Conservation (phyloP, 2,113 vertebrate species). For the Nycticebus coucang region DNA sequence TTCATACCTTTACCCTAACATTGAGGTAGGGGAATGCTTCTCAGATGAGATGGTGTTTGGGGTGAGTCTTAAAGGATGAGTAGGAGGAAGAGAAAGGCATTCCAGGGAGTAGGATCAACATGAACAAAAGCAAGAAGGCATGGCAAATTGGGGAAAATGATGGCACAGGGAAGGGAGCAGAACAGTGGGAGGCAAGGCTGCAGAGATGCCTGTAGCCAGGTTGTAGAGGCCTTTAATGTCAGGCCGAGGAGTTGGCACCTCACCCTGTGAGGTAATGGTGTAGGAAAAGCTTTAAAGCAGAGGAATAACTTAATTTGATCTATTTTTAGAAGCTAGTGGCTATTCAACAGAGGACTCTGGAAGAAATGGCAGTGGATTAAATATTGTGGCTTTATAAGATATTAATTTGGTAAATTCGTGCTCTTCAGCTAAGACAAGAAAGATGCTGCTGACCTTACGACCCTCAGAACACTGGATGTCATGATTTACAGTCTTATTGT, state of each 20-base stretch:
- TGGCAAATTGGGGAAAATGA: background rate
- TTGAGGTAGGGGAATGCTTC: background rate
- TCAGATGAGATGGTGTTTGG: background rate
- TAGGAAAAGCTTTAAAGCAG: background rate
- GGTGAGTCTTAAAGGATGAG: background rate
- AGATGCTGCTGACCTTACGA: background rate
- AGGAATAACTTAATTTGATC: background rate
- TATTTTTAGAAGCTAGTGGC: background rate
- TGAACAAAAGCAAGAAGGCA: background rate
- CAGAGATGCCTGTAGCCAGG: background rate
- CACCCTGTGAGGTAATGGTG: background rate
- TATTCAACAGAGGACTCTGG: background rate
- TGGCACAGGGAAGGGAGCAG: background rate
- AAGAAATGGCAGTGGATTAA: background rate
- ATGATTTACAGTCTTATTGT: background rate
- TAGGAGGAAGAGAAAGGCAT: background rate
- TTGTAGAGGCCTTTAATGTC: background rate
- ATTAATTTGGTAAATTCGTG: background rate
- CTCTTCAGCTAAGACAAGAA: constrained; percentile 19
- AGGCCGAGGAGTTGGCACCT: background rate
- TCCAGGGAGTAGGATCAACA: background rate
- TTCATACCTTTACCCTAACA: background rate
- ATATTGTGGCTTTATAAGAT: constrained; percentile 42
- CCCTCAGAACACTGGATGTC: background rate
- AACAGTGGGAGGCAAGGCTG: background rate